Percentiles rank a stretch among this genome's conserved stretches.
These are phyloP conservation scores for Eciton burchellii DNA, from an alignment of 1,140 invertebrate species.

Conservation along the genomic window DNA sequence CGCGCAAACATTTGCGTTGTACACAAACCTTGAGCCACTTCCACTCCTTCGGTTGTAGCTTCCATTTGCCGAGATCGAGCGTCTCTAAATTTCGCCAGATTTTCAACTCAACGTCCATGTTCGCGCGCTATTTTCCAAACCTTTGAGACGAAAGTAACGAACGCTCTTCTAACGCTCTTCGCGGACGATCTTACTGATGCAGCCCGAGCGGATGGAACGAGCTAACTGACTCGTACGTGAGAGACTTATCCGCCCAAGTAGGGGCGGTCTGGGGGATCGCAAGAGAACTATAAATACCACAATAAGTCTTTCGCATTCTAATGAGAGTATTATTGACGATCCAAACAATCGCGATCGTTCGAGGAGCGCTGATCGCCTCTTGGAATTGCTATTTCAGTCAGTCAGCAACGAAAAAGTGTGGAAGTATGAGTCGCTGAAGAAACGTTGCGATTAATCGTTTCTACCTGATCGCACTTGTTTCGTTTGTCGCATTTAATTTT, in stretches of 20 bases:
- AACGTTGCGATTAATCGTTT: neutral
- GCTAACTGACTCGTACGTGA: neutral
- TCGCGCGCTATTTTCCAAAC: neutral
- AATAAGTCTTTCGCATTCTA: constrained; percentile 38
- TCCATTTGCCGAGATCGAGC: constrained; percentile 76
- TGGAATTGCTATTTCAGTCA: neutral
- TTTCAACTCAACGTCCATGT: constrained; percentile 73
- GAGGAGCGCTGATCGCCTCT: no score
- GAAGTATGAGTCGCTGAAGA: neutral
- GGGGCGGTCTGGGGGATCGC: neutral
- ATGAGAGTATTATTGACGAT: constrained; percentile 16
- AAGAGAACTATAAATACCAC: constrained; percentile 32
- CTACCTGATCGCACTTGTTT: neutral
- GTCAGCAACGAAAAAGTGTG: neutral
- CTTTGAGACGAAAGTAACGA: neutral
- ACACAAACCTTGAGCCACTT: constrained; percentile 75
- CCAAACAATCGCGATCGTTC: neutral
- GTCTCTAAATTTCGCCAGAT: constrained; percentile 74
- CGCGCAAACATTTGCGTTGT: constrained; percentile 13
- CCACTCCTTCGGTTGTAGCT: constrained; percentile 75
- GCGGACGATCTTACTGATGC: constrained; percentile 4
- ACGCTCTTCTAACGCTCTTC: constrained; percentile 4
- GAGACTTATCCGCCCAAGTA: constrained; percentile 23
- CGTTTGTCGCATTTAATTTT: neutral
- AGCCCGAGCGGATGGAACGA: constrained; percentile 26